These are phyloP conservation scores for Gila orcuttii DNA, from an alignment of 2,113 vertebrate species.

Conservation along the genomic window DNA sequence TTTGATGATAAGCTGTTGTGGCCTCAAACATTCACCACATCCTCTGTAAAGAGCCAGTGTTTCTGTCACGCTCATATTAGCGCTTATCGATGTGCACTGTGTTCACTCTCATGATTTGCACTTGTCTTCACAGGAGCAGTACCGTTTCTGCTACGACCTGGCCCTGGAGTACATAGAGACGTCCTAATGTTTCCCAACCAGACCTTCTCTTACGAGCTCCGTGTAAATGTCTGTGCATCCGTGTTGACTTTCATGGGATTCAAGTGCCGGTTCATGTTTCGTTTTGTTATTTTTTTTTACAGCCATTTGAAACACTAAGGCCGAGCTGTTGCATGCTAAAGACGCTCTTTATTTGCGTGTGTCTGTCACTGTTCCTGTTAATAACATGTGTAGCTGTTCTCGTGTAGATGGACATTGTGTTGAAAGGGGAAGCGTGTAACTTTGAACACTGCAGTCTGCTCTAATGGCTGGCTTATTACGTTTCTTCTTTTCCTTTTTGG, in stretches of 20 bases:
- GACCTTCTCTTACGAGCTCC: neutral
- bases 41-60: neutral
- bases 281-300: slow-evolving; percentile 64
- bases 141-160: slow-evolving; percentile 98
- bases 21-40: neutral
- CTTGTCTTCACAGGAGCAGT: slow-evolving; percentile 85
- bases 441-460: slow-evolving; percentile 87
- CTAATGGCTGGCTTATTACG: slow-evolving; percentile 87
- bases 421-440: slow-evolving; percentile 69
- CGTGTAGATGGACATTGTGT: slow-evolving; percentile 42
- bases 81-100: too few relatives aligned
- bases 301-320: slow-evolving; percentile 70
- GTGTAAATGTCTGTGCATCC: neutral
- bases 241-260: neutral
- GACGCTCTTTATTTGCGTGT: slow-evolving; percentile 67
- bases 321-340: slow-evolving; percentile 81
- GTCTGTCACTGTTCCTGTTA: slow-evolving; percentile 54
- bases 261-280: slow-evolving; percentile 63
- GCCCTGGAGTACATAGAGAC: slow-evolving; percentile 95
- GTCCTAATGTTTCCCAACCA: slow-evolving; percentile 75
- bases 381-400: slow-evolving; percentile 46
- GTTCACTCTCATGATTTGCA: neutral
- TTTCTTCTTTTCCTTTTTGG: slow-evolving; percentile 82
- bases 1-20: neutral
- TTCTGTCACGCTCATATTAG: neutral